These are phyloP conservation scores for Ptychochromis oligacanthus DNA, from an alignment of 2,113 vertebrate genomes.

Conservation along the genomic window DNA sequence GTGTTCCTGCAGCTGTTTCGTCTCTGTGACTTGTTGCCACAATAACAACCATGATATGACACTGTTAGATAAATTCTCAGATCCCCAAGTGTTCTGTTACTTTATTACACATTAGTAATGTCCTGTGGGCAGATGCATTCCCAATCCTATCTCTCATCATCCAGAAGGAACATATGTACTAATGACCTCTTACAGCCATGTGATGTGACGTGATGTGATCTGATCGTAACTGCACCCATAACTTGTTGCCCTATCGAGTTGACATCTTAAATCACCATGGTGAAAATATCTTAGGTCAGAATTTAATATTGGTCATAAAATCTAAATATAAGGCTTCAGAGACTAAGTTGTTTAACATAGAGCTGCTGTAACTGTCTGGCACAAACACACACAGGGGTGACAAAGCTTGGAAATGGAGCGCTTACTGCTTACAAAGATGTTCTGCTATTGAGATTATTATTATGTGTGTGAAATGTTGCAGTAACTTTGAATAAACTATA, in stretches of 20 bases:
- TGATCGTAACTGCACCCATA: slow-evolving; percentile 42
- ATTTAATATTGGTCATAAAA: slow-evolving; percentile 79
- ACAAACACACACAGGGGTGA: slow-evolving; percentile 50
- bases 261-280: slow-evolving; percentile 63
- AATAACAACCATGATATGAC: slow-evolving; percentile 2
- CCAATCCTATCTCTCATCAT: slow-evolving; percentile 37
- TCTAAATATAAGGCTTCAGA: slow-evolving; percentile 75
- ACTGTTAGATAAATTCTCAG: slow-evolving; percentile 23
- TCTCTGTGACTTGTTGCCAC: slow-evolving; percentile 15
- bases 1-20: slow-evolving; percentile 6
- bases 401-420: slow-evolving; percentile 20
- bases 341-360: slow-evolving; percentile 62
- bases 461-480: slow-evolving; percentile 28
- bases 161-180: slow-evolving; percentile 32
- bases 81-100: slow-evolving; percentile 23
- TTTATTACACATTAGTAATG: slow-evolving; percentile 14
- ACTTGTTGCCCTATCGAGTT: slow-evolving; percentile 40
- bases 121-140: slow-evolving; percentile 11
- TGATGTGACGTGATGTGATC: slow-evolving; percentile 46
- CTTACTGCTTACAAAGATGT: neutral
- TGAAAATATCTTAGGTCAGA: slow-evolving; percentile 66
- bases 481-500: slow-evolving; percentile 11
- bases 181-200: slow-evolving; percentile 36
- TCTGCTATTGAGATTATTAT: slow-evolving; percentile 22
- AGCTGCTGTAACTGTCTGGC: slow-evolving; percentile 34